Percentiles rank a stretch among this genome's conserved stretches.
Evolutionary conservation across 1,140 invertebrate species (phyloP).

Genomic region (Spodoptera frugiperda): DNA sequence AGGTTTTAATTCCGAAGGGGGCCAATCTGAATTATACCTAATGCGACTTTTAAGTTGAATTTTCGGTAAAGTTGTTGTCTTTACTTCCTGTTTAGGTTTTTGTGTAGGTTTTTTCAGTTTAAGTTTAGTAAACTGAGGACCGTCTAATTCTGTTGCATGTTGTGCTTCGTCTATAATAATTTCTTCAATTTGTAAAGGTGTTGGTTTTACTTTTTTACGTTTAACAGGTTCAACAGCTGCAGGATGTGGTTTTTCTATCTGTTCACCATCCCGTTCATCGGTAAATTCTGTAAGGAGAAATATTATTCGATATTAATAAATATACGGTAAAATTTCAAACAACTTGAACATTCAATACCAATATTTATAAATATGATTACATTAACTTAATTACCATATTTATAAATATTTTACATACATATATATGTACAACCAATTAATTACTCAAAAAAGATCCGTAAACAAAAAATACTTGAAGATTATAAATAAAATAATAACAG

Average conservation of each 20-base stretch:
- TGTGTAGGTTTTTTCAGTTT: conserved; percentile 88
- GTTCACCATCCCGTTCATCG: not conserved
- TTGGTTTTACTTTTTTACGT: conserved; percentile 59
- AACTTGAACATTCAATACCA: too few species aligned
- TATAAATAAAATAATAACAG: too few species aligned
- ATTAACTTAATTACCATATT: too few species aligned
- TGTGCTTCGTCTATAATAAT: conserved; percentile 78
- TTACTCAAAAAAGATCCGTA: too few species aligned
- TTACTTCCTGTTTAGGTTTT: conserved; percentile 82
- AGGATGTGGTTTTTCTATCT: conserved; percentile 14
- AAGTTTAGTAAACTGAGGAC: conserved; percentile 87
- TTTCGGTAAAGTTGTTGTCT: conserved; percentile 87
- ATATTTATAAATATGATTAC: too few species aligned
- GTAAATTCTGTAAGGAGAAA: not conserved
- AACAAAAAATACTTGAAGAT: too few species aligned
- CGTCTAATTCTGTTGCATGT: conserved; percentile 74
- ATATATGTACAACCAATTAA: too few species aligned
- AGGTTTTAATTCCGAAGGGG: conserved; percentile 85
- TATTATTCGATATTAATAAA: too few species aligned
- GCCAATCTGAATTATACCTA: conserved; percentile 87
- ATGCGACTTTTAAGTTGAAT: conserved; percentile 89
- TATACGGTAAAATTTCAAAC: too few species aligned
- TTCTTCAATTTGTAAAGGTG: conserved; percentile 68
- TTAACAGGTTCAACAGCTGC: conserved; percentile 18
- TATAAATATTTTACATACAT: too few species aligned